Evolutionary conservation across 2,113 vertebrate species (phyloP), one percentile per base, ranked within the genome.

Genomic region (Casuarius casuarius): DNA sequence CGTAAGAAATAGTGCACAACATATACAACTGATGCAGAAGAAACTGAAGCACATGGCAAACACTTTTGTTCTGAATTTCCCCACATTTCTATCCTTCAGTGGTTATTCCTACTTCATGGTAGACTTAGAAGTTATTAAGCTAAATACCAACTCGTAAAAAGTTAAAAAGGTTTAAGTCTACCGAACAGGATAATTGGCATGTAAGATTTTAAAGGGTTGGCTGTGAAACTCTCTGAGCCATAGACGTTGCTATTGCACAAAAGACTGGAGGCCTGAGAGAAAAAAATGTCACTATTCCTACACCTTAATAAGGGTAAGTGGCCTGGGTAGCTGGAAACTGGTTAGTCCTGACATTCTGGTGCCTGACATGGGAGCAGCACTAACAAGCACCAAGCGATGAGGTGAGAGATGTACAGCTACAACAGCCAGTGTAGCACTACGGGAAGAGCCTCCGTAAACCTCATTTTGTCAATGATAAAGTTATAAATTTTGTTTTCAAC

Each of bases 321-420:
- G 56, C 56, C 29, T 59, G 56, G 56, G 31, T 17, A 59, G 17
- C 56, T 59, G 29, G 14, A 38, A 81, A 44, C 17, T 40, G 59
- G 20, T 70, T 13, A 33, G 20, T 51, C 19, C 59, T 15, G 44
- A 21, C n/a, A 25, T 42, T 17, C 1, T 2, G 40, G 38, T 5
- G 19, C 35, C 35, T 33, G 49, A 8, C n/a, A 18, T n/a, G 33
- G 21, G 58, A 59, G 23, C 58, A 8, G 51, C 9, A 2, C 44
- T 21, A 21, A 28, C 11, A 8, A 82, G 65, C 40, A 0, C 1
- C 11, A 7, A 58, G 59, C 1, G 4, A 40, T 1, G 1, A 9
- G 2, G 7, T 16, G 22, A 59, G 44, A 20, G n/a, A 42, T 17
- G 18, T 0, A 4, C 44, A 61, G 54, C 54, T 56, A 13, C 26